These are phyloP conservation scores for Pseudopodoces humilis DNA, from an alignment of 2,113 vertebrate species.

Conservation along the genomic window DNA sequence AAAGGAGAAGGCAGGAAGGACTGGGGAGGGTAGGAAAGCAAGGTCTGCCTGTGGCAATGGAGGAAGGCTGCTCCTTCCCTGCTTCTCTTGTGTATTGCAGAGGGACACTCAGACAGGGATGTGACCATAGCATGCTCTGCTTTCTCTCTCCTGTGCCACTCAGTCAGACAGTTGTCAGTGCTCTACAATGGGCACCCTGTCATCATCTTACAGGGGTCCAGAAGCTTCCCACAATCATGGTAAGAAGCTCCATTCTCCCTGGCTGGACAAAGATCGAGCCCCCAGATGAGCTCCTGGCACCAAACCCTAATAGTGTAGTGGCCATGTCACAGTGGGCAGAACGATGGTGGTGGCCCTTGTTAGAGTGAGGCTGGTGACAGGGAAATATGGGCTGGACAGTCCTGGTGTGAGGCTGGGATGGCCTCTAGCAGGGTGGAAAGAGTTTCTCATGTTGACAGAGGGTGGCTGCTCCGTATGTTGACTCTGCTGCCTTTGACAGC, in stretches of 20 bases:
- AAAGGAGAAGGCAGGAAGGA: not conserved
- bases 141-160: not conserved
- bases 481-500: not conserved
- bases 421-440: accelerated
- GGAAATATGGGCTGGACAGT: not conserved
- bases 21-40: not conserved
- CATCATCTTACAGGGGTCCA: not conserved
- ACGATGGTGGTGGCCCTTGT: not conserved
- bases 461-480: not conserved
- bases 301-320: not conserved
- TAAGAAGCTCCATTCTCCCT: not conserved
- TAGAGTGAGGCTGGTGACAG: not conserved
- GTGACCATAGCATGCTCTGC: not conserved
- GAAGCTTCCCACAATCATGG: not conserved
- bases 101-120: not conserved
- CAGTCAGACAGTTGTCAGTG: accelerated
- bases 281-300: not conserved
- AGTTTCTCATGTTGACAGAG: not conserved
- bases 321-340: not conserved
- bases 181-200: not conserved
- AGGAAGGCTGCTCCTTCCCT: not conserved
- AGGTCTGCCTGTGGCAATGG: not conserved
- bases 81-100: not conserved
- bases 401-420: not conserved
- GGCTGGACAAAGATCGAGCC: not conserved